These are phyloP conservation scores for Lasiurus borealis DNA, from an alignment of 2,113 vertebrate genomes.

Conservation along the genomic window DNA sequence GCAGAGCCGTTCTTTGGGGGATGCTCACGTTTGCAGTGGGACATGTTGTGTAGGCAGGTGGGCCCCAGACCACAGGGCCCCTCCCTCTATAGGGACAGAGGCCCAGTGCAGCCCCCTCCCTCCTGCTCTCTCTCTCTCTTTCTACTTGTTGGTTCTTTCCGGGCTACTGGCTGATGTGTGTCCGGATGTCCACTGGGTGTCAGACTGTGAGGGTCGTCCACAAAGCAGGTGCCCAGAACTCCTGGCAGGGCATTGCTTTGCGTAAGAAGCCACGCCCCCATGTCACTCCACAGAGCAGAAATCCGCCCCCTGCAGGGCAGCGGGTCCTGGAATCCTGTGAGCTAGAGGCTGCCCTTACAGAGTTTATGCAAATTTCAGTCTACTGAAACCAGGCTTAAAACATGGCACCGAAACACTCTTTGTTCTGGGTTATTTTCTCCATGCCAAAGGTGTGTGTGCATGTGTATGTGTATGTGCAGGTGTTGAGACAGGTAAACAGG, in stretches of 20 bases:
- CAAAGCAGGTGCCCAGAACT: background rate
- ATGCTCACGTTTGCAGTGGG: accelerated
- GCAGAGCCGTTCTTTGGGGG: background rate
- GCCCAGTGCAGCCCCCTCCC: too few relatives aligned
- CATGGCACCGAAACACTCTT: background rate
- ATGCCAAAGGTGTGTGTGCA: background rate
- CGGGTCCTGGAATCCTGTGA: background rate
- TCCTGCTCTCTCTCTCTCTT: background rate
- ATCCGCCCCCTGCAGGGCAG: background rate
- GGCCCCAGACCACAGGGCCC: accelerated
- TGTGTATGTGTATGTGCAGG: background rate
- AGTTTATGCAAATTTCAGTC: background rate
- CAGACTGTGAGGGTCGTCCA: background rate
- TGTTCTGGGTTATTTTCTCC: background rate
- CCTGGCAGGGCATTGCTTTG: background rate
- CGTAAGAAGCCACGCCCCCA: background rate
- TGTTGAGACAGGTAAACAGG: background rate
- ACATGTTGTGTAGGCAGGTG: background rate
- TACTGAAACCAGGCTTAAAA: background rate
- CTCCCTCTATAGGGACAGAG: background rate
- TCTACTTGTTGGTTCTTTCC: background rate
- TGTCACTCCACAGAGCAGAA: background rate
- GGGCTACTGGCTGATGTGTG: background rate
- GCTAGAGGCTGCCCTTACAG: background rate
- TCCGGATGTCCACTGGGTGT: background rate